A percentile compares a stretch with the other conserved stretches of the same genome.
phyloP scores from a whole-genome alignment of 2,113 vertebrate species.

The Triplophysa rosa region DNA sequence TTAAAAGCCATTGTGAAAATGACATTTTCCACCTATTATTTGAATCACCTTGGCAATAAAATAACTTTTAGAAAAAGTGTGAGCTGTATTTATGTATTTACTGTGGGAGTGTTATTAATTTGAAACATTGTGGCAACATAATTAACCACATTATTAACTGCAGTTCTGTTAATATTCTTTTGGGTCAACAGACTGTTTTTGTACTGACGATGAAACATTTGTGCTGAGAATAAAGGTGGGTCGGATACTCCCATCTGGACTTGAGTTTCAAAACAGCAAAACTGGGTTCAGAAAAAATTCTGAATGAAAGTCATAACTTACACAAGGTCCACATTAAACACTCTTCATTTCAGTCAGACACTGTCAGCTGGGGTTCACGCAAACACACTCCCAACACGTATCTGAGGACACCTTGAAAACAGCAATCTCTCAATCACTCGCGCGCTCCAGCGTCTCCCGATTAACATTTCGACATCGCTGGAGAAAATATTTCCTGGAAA shows the following conservation, averaged over 20 bases:
- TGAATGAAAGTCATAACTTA: constrained; percentile 74
- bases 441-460: constrained; percentile 49
- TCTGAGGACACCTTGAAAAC: constrained; percentile 46
- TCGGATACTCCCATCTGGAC: constrained; percentile 19
- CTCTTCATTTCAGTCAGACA: constrained; percentile 71
- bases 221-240: not conserved
- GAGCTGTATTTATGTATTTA: constrained; percentile 22
- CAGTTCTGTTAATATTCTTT: not conserved
- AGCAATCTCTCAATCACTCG: constrained; percentile 35
- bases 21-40: constrained; percentile 73
- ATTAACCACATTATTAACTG: constrained; percentile 8
- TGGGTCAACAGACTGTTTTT: constrained; percentile 4
- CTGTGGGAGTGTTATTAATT: not conserved
- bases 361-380: constrained; percentile 66
- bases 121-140: not conserved
- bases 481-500: constrained; percentile 69
- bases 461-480: constrained; percentile 61
- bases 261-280: not conserved
- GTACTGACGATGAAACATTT: not conserved
- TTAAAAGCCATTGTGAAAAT: constrained; percentile 75
- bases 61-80: constrained; percentile 67
- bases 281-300: constrained; percentile 58
- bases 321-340: constrained; percentile 70
- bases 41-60: constrained; percentile 81
- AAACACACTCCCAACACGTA: constrained; percentile 34